phyloP scores from a whole-genome alignment of 2,113 vertebrate genomes.

The Calonectris borealis region DNA sequence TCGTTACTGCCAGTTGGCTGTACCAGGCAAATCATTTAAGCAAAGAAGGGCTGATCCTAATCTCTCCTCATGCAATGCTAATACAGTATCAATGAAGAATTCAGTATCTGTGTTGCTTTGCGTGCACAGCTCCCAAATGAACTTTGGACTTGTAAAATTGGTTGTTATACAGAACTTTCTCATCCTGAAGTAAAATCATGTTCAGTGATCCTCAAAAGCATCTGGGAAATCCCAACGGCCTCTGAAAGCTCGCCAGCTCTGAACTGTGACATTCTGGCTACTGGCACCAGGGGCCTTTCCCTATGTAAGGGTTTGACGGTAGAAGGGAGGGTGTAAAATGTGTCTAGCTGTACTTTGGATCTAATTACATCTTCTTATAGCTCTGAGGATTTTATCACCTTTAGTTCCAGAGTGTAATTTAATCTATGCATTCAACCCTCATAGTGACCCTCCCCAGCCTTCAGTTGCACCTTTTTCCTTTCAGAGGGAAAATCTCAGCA shows the following conservation, averaged over 20 bases:
- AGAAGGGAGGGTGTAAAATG: not conserved
- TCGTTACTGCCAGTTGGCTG: slow-evolving; percentile 1
- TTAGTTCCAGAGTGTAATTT: slow-evolving; percentile 48
- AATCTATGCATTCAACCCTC: slow-evolving; percentile 24
- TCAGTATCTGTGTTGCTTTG: slow-evolving; percentile 27
- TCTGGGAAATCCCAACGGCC: not conserved
- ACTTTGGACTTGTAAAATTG: not conserved
- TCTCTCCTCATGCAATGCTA: slow-evolving; percentile 53
- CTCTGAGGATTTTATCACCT: slow-evolving; percentile 60
- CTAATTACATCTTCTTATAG: slow-evolving; percentile 44
- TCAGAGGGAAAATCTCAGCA: not conserved
- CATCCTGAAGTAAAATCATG: not conserved
- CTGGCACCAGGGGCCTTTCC: not conserved
- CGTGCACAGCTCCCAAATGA: not conserved
- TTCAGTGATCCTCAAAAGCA: not conserved
- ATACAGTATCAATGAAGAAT: slow-evolving; percentile 52
- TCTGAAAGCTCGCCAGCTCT: not conserved
- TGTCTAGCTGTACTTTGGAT: slow-evolving; percentile 22
- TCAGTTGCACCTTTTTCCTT: not conserved
- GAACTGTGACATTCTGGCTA: slow-evolving; percentile 38
- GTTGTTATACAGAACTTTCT: not conserved
- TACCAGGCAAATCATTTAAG: slow-evolving; percentile 58
- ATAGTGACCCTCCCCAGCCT: not conserved
- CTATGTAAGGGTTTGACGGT: not conserved
- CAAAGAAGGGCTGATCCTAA: slow-evolving; percentile 61